A percentile compares a stretch with the other conserved stretches of the same genome.
These are phyloP conservation scores for Heteromyza rotundicornis DNA, from an alignment of 2,888 invertebrate species.

Conservation along the genomic window DNA sequence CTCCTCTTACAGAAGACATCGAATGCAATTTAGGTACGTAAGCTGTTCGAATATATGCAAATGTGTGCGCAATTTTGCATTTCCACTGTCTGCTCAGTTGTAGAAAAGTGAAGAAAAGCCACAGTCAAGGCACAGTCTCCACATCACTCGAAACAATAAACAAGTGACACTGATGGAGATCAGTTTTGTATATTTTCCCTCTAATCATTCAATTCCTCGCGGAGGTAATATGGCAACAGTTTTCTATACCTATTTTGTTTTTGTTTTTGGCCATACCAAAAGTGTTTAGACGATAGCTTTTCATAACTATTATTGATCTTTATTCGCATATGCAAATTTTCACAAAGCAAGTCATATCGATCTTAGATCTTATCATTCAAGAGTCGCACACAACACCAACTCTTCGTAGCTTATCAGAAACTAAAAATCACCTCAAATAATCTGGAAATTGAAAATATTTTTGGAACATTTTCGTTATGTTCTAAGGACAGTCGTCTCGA, in stretches of 20 bases:
- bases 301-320: neutral
- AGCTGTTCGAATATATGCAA: constrained; percentile 1
- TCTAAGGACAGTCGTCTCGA: no score
- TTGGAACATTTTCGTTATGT: no score
- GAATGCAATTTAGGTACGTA: neutral
- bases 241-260: neutral
- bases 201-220: neutral
- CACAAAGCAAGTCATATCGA: no score
- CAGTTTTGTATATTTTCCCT: neutral
- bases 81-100: neutral
- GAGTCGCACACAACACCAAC: no score
- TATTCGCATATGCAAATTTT: neutral
- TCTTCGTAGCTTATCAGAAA: no score
- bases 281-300: neutral
- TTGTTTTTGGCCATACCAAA: neutral
- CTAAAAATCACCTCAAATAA: no score
- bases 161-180: constrained; percentile 11
- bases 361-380: no score
- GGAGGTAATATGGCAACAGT: neutral
- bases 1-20: neutral
- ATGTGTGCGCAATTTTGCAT: neutral
- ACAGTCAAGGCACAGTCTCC: neutral
- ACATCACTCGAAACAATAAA: neutral
- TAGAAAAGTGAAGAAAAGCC: neutral
- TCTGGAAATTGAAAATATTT: no score